Conservation (phyloP, 2,113 vertebrate genomes). For the Hiodon alosoides region DNA sequence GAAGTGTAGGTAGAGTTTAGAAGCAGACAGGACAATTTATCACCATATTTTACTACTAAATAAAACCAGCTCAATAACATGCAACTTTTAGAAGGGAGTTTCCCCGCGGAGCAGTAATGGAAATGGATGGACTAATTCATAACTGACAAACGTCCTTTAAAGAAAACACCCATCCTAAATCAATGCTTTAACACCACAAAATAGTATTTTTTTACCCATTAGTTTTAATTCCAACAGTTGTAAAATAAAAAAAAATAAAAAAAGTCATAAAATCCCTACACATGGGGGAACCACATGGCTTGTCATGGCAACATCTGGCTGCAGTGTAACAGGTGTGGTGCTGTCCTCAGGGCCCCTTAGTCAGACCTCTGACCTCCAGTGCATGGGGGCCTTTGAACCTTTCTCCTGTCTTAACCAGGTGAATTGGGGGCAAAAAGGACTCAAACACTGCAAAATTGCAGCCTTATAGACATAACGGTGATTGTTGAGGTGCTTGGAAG, state of each 20-base stretch:
- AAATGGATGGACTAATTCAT: too few relatives aligned
- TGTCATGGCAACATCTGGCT: constrained; percentile 1
- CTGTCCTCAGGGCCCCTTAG: background rate
- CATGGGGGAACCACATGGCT: background rate
- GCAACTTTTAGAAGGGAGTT: too few relatives aligned
- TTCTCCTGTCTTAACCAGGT: too few relatives aligned
- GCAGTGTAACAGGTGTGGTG: background rate
- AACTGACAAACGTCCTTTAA: too few relatives aligned
- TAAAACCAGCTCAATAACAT: too few relatives aligned
- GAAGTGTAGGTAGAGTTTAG: too few relatives aligned
- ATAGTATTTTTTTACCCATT: background rate
- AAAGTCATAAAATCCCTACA: background rate
- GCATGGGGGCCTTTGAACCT: too few relatives aligned
- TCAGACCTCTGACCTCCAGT: background rate
- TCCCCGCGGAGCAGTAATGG: too few relatives aligned
- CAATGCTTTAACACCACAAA: background rate
- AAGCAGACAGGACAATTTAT: too few relatives aligned
- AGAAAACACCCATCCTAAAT: background rate
- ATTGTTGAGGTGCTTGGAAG: too few relatives aligned
- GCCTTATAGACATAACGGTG: background rate
- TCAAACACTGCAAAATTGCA: background rate
- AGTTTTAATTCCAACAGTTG: background rate
- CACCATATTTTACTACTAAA: too few relatives aligned
- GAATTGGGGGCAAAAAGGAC: background rate
- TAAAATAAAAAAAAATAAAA: background rate